These are phyloP conservation scores for Ophion obscuratus DNA, from an alignment of 2,888 invertebrate genomes.

Conservation along the genomic window DNA sequence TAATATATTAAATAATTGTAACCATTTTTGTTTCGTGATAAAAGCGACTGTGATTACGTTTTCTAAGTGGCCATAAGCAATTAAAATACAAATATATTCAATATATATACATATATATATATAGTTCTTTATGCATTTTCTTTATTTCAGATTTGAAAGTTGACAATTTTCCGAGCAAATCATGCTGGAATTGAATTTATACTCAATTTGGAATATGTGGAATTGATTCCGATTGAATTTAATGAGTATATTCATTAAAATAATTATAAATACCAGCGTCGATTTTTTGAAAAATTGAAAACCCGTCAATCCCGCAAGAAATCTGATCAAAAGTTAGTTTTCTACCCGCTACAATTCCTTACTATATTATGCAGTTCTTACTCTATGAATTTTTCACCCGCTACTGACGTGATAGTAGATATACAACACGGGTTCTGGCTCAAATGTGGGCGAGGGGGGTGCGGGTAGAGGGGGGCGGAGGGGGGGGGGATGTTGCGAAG, in stretches of 20 bases:
- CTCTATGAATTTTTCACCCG: not conserved
- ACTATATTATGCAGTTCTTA: not conserved
- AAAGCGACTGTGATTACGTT: not conserved
- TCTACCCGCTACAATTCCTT: not conserved
- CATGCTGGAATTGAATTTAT: not conserved
- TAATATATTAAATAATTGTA: not conserved
- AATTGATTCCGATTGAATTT: not conserved
- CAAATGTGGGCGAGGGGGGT: no score
- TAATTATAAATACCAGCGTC: not conserved
- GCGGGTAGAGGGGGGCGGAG: no score
- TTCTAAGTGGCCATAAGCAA: not conserved
- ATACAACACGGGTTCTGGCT: no score
- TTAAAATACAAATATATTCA: not conserved
- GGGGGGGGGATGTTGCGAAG: no score
- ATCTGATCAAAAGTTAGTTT: not conserved
- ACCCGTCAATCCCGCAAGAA: not conserved
- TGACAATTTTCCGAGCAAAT: not conserved
- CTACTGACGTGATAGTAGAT: not conserved
- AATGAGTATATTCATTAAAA: not conserved
- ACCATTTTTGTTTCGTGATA: not conserved
- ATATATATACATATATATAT: not conserved
- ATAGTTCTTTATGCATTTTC: not conserved
- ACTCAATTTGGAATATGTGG: not conserved
- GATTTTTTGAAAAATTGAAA: not conserved
- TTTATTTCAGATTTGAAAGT: not conserved